Evolutionary conservation across 2,797 vertebrate genomes (phyloP), one percentile per base, ranked within the genome.

Genomic region (Sebastes minor): DNA sequence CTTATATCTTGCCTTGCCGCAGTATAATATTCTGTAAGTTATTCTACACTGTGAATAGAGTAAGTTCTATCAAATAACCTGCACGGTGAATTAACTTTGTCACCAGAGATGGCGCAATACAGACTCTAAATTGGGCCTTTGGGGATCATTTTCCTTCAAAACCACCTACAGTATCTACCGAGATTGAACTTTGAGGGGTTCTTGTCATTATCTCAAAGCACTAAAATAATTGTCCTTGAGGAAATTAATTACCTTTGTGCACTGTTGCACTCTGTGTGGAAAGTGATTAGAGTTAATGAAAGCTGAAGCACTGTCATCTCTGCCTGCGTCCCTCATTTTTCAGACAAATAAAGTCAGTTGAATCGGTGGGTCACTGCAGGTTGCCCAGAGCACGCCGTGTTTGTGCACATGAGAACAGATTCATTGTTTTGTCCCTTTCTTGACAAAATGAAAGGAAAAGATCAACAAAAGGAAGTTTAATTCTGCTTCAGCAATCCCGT

Each of bases 221-320:
- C 86, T 86, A 92, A 91, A 95, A 94, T 94, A 94, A 95, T 94
- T 94, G 95, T 94, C 95, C 95, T 96, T 95, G 93, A 94, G 92
- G 87, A 95, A 95, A 95, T 95, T 94, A 96, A 96, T 96, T 96
- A 95, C 94, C 89, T 90, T 86, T 93, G 91, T 90, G 88, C 92
- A 89, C 87, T 81, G 91, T 89, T 88, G 88, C 89, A 83, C 93
- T 90, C 70, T 89, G 75, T 79, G 84, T 76, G 82, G 81, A 87
- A 91, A 90, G 91, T 89, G 91, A 91, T 91, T 90, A 77, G 80
- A 91, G 92, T 91, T 94, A 94, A 95, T 94, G 88, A 90, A 91
- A 92, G 84, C 86, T 89, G 90, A 91, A 92, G 81, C 64, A 83
- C 89, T 93, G 92, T 90, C 93, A 93, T 93, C 84, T 81, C 78